Base-by-base conservation (phyloP, 2,888 invertebrate genomes). In the Drosophila anomalata region DNA sequence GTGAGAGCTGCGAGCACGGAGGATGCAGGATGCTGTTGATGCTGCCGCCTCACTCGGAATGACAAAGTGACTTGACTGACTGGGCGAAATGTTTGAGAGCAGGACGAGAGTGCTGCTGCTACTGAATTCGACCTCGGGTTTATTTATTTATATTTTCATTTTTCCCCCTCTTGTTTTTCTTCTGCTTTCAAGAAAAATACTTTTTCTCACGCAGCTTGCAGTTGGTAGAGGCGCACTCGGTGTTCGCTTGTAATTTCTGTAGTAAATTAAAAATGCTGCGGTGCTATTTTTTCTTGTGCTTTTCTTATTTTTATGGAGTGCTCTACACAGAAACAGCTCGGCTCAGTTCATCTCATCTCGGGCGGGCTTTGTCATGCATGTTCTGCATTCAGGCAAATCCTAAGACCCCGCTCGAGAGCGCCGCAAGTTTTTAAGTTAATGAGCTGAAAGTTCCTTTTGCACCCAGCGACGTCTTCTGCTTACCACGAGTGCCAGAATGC, bases 91-190 rank as follows among this genome's bases (percentile, higher is more conserved):
- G 67, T 50, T 57, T 50, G 70, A 58, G 62, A 51, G 53, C 39
- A 53, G 73, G 31, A 47, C 62, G 55, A 52, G 70, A 55, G 59
- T 66, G 63, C 63, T 53, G 60, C 58, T 14, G 54, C 22, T 46
- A 33, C 47, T 57, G 61, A 70, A 81, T 89, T 84, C 89, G 89
- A 84, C 84, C 84, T 87, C 88, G 86, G 58, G 55, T 85, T 84
- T 84, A 81, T 89, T 89, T 84, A 84, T 84, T 89, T 84, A 86
- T 87, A 85, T 89, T 82, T 85, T 60, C 79, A 76, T 81, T 73
- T 71, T 63, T 47, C 57, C 54, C 42, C 62, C 52, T 26, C 26
- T 24, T 60, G 52, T 56, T 52, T 75, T 75, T 46, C 47, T 75
- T 69, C 46, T 51, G 52, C 71, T 78, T 81, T 87, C 54, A 63